Evolutionary conservation across 2,113 vertebrate genomes (phyloP).

Genomic region (Anolis carolinensis): DNA sequence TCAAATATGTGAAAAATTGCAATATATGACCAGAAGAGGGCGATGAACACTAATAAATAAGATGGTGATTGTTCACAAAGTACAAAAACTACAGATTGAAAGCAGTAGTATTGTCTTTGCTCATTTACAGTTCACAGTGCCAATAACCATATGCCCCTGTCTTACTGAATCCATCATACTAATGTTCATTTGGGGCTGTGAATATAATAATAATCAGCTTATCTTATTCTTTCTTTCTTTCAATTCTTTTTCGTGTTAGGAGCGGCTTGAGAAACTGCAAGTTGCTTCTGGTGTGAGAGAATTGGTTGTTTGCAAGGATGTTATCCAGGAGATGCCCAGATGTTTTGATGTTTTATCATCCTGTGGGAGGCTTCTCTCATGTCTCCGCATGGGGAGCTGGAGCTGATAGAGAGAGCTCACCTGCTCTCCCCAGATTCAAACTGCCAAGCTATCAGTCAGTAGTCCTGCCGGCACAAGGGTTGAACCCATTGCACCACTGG

Average conservation of each 20-base stretch:
- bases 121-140: neutral
- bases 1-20: slow-evolving; percentile 54
- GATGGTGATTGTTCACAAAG: slow-evolving; percentile 21
- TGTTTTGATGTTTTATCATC: too few species aligned
- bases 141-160: slow-evolving; percentile 14
- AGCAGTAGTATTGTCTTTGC: slow-evolving; percentile 5
- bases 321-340: too few species aligned
- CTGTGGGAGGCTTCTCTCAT: too few species aligned
- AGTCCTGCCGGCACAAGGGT: too few species aligned
- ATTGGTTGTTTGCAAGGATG: too few species aligned
- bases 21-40: slow-evolving; percentile 77
- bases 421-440: too few species aligned
- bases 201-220: neutral
- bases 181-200: slow-evolving; percentile 37
- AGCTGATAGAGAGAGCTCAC: too few species aligned
- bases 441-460: too few species aligned
- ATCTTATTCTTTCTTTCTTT: neutral
- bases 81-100: neutral
- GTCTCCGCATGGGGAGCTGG: too few species aligned
- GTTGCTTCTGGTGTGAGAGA: too few species aligned
- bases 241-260: neutral
- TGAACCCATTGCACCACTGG: too few species aligned
- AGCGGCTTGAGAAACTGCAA: too few species aligned
- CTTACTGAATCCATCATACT: neutral
- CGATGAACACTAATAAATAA: slow-evolving; percentile 67